phyloP scores from a whole-genome alignment of 2,888 invertebrate species.

The Icerya purchasi region DNA sequence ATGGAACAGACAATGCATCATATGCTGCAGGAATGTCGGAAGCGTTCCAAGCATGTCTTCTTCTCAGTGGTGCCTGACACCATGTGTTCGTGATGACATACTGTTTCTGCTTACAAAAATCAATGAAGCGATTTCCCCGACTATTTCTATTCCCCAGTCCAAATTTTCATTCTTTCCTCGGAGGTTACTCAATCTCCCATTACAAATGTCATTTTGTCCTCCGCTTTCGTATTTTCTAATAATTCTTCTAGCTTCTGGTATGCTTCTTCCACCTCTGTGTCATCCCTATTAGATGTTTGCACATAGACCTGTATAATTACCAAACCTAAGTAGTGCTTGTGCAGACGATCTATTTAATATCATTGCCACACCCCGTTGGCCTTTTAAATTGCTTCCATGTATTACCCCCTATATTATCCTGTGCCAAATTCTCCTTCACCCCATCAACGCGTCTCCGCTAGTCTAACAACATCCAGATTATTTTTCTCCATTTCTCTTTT shows the following conservation, averaged over 20 bases:
- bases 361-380: not conserved
- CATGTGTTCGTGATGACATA: not conserved
- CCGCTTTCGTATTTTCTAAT: slow-evolving; percentile 4
- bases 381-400: not conserved
- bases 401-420: not conserved
- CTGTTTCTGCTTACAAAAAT: not conserved
- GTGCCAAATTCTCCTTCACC: too few species aligned
- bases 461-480: too few species aligned
- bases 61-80: not conserved
- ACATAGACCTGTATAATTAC: not conserved
- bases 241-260: not conserved
- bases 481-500: too few species aligned
- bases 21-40: too few species aligned
- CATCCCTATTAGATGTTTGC: not conserved
- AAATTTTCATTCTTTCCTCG: slow-evolving; percentile 2
- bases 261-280: not conserved
- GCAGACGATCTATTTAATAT: not conserved
- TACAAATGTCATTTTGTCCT: slow-evolving; percentile 3
- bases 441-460: too few species aligned
- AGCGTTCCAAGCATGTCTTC: slow-evolving; percentile 5
- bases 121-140: slow-evolving; percentile 2
- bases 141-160: slow-evolving; percentile 12
- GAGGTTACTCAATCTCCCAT: slow-evolving; percentile 7
- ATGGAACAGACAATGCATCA: too few species aligned
- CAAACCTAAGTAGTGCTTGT: not conserved